Conservation (phyloP, 2,797 vertebrate genomes). For the Sorex maritimensis region DNA sequence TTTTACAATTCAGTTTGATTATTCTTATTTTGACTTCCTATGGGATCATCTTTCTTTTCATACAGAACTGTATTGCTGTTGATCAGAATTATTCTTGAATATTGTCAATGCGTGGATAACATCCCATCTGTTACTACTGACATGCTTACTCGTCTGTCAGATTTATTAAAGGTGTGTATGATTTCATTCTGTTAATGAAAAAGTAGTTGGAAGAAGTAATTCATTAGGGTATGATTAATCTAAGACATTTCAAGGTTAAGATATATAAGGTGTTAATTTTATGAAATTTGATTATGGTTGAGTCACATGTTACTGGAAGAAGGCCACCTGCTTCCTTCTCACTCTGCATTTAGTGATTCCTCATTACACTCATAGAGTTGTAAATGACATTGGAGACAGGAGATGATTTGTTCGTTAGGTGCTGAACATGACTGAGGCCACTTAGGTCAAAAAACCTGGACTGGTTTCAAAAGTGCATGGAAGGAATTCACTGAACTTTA, state of each 20-base stretch:
- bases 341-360: conserved; percentile 74
- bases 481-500: conserved; percentile 80
- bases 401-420: conserved; percentile 81
- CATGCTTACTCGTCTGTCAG: conserved; percentile 97
- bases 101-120: conserved; percentile 99
- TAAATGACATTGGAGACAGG: conserved; percentile 79
- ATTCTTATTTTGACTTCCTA: conserved; percentile 51
- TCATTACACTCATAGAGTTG: conserved; percentile 67
- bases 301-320: conserved; percentile 66
- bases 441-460: conserved; percentile 80
- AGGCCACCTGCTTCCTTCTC: conserved; percentile 68
- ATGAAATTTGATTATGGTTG: conserved; percentile 66
- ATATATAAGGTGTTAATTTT: conserved; percentile 71
- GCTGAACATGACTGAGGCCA: conserved; percentile 77
- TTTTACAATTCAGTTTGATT: conserved; percentile 71
- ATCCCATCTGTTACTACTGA: conserved; percentile 98
- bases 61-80: conserved; percentile 97
- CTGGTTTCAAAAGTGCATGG: conserved; percentile 75
- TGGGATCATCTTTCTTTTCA: conserved; percentile 81
- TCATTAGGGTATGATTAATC: conserved; percentile 60
- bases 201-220: conserved; percentile 69
- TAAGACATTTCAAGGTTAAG: conserved; percentile 64
- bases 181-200: conserved; percentile 66
- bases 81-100: conserved; percentile 98
- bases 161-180: conserved; percentile 96